Conservation (phyloP, 1,140 invertebrate species). For the Tetraneura akinire region DNA sequence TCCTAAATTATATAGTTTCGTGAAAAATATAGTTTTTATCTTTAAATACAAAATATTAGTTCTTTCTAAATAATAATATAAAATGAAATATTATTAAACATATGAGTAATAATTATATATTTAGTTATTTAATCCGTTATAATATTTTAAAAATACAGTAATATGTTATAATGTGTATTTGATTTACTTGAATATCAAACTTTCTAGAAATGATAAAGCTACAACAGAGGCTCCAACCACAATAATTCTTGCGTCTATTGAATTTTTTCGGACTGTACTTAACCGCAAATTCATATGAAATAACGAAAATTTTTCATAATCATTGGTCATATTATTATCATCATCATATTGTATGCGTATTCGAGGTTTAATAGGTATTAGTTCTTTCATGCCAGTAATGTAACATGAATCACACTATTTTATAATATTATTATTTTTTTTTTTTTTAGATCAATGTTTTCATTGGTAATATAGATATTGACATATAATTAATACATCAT, state of each 20-base stretch:
- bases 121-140: too few species aligned
- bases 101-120: too few species aligned
- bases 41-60: too few species aligned
- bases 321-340: background rate
- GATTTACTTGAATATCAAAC: slow-evolving; percentile 66
- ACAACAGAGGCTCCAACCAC: slow-evolving; percentile 74
- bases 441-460: too few species aligned
- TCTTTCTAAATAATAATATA: too few species aligned
- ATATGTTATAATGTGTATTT: too few species aligned
- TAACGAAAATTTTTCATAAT: background rate
- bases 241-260: slow-evolving; percentile 69
- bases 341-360: background rate
- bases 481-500: too few species aligned
- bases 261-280: slow-evolving; percentile 58
- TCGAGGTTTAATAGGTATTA: slow-evolving; percentile 31
- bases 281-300: slow-evolving; percentile 21
- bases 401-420: background rate
- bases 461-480: too few species aligned
- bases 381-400: background rate
- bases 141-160: background rate
- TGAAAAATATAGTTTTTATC: too few species aligned
- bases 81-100: too few species aligned
- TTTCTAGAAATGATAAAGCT: slow-evolving; percentile 69
- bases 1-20: too few species aligned
- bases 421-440: too few species aligned